Evolutionary conservation across 2,888 invertebrate species (phyloP), one percentile per base, ranked within the genome.

Genomic region (Drosophila incognita): DNA sequence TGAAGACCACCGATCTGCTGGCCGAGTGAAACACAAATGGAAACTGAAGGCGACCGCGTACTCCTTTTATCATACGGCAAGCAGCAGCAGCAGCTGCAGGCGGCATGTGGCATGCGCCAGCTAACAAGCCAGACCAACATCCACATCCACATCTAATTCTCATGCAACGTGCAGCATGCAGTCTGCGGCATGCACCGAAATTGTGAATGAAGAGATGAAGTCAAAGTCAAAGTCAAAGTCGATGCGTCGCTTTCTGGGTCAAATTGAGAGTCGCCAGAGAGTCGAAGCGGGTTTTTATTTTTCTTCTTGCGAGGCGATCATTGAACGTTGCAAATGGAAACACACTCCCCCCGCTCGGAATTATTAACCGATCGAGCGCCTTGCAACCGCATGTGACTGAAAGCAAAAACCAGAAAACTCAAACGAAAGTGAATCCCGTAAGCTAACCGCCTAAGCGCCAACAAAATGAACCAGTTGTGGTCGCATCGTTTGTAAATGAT

Each of bases 41-140:
- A 81, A 89, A 82, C 74, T 70, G 48, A 76, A 60, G 77, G 76
- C 72, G 76, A 67, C 54, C 54, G 35, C 49, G 61, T 63, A 82
- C 87, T 89, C 88, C 88, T 89, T 89, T 86, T 89, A 89, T 89
- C 79, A 81, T 53, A 67, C 42, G 78, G 56, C 79, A 68, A 36
- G 40, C 49, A 46, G 27, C 42, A 21, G 21, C 13, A 46, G 31
- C 52, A 60, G 60, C 21, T 13, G 33, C 31, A 29, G 24, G 38
- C 38, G 1, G 54, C 54, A 27, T 21, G 52, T 21, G 53, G 49
- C 38, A 57, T 69, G 69, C 79, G 65, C 56, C 24, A 13, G 56
- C n/a, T 56, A 38, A 56, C 56, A n/a, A 56, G 56, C 42, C 62
- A 64, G 18, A 24, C 51, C 65, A 46, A 60, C 63, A 63, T 53